Evolutionary conservation across 2,888 invertebrate genomes (phyloP), one percentile per base, ranked within the genome.

Genomic region (Smittia sp.): DNA sequence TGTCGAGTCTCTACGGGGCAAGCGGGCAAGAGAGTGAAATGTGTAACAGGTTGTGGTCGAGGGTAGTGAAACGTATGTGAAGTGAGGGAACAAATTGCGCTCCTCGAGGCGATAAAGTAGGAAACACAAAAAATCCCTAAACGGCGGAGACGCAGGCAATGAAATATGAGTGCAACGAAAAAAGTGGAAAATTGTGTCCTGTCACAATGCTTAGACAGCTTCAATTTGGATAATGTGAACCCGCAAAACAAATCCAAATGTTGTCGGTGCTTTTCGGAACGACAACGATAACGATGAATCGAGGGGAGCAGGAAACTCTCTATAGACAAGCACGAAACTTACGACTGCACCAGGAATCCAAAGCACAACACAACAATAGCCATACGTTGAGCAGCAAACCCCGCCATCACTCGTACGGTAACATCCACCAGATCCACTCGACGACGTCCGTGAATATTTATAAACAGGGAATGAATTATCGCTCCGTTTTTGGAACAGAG

Each of bases 251-350:
- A n/a, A 73, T 54, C 74, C 77, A 76, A 80, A 84, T 84, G 84
- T 81, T 83, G 79, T 82, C 83, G 78, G 79, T 83, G 79, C 82
- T 83, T 78, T 82, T 83, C 81, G 77, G 79, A 74, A 78, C 79
- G 76, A 83, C 82, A 78, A 77, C 79, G 76, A 79, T 79, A 78
- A 83, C 83, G 78, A 87, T 87, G 87, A 87, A 87, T 82, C 85
- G 87, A 75, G 86, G 85, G 76, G 87, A 87, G 79, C 87, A 88
- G 81, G 87, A 87, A 79, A 85, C 83, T 77, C 81, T 88, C 77
- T 88, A 85, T 79, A 82, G 87, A 77, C 87, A 87, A 78, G 87
- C 87, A 77, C 84, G 87, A 76, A 86, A 86, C 78, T 81, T 88
- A 75, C 76, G 78, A 75, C 75, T 78, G 77, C 77, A 77, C 70